Evolutionary conservation across 2,888 invertebrate genomes (phyloP).

Genomic region (Epirrita christyi): DNA sequence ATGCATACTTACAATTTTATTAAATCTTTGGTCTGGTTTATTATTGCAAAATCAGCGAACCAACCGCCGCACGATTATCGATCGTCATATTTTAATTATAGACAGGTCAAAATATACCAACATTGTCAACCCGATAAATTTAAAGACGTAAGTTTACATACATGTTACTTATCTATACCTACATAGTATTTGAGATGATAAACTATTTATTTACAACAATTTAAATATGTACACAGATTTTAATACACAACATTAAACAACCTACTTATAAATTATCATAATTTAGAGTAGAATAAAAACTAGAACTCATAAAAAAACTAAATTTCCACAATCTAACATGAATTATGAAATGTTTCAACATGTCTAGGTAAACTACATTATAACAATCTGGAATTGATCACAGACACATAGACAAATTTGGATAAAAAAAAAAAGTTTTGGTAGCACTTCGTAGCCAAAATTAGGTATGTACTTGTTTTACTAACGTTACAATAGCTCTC

Average conservation of each 20-base stretch:
- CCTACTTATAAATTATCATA: conserved; percentile 56
- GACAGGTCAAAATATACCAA: background rate
- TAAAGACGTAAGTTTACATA: conserved; percentile 25
- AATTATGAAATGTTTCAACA: conserved; percentile 50
- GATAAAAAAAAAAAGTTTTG: background rate
- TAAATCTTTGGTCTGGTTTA: conserved; percentile 75
- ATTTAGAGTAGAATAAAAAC: conserved; percentile 38
- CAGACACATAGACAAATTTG: background rate
- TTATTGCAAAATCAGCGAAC: conserved; percentile 62
- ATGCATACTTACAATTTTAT: conserved; percentile 58
- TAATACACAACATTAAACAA: conserved; percentile 70
- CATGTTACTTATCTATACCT: conserved; percentile 40
- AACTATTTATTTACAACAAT: conserved; percentile 81
- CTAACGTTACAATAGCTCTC: background rate
- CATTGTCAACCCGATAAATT: conserved; percentile 1
- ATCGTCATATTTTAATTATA: conserved; percentile 40
- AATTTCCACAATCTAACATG: conserved; percentile 47
- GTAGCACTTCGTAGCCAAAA: background rate
- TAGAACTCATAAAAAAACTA: conserved; percentile 46
- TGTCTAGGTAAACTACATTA: conserved; percentile 28
- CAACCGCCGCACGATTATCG: conserved; percentile 31
- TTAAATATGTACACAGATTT: conserved; percentile 70
- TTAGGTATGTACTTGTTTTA: background rate
- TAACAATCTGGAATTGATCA: conserved; percentile 17
- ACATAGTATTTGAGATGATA: conserved; percentile 62